Conservation (phyloP, 2,113 vertebrate species). For the Pomatostomus ruficeps region DNA sequence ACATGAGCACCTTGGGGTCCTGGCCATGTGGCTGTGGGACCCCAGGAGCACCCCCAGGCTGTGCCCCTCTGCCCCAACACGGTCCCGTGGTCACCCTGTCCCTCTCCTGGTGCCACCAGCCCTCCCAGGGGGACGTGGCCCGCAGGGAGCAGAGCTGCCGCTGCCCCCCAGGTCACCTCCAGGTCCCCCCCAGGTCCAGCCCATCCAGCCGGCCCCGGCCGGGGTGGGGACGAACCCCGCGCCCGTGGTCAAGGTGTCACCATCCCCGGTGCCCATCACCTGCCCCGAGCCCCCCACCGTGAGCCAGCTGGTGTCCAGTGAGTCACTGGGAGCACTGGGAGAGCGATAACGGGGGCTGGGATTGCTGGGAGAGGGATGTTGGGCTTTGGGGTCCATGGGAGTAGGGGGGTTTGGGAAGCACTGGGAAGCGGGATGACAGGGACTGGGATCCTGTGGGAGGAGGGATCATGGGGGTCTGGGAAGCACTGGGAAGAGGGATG, state of each 20-base stretch:
- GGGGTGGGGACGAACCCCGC: constrained; percentile 82
- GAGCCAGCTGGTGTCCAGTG: constrained; percentile 92
- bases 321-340: constrained; percentile 57
- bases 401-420: not conserved
- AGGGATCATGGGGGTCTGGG: too few species aligned
- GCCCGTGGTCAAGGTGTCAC: constrained; percentile 60
- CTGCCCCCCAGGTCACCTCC: not conserved
- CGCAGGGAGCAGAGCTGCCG: rapidly evolving
- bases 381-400: not conserved
- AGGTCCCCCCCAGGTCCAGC: constrained; percentile 54
- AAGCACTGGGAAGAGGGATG: not conserved
- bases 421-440: not conserved
- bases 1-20: not conserved
- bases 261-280: constrained; percentile 74
- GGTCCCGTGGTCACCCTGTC: not conserved
- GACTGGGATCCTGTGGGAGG: not conserved
- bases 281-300: constrained; percentile 88
- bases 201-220: constrained; percentile 73
- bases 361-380: not conserved
- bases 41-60: not conserved
- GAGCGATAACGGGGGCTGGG: not conserved
- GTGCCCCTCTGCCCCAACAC: not conserved
- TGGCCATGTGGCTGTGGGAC: rapidly evolving
- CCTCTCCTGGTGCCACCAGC: not conserved
- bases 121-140: not conserved